Conservation (phyloP, 2,113 vertebrate species). For the Tympanuchus pallidicinctus region DNA sequence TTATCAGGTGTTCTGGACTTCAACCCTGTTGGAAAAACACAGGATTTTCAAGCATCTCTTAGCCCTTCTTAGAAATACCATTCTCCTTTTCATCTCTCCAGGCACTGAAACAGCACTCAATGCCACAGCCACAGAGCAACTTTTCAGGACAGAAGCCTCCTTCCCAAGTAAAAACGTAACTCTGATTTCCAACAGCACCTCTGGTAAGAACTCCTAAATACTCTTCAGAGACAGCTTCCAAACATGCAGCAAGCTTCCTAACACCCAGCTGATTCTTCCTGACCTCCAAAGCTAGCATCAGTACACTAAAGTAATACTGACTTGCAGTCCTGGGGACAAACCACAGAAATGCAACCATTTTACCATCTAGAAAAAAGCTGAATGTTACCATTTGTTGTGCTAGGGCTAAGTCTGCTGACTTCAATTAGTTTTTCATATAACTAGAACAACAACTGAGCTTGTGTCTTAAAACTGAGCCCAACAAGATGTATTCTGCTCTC, state of each 20-base stretch:
- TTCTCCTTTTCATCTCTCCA: neutral
- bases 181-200: neutral
- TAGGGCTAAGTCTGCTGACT: neutral
- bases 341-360: neutral
- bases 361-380: neutral
- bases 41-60: neutral
- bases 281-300: neutral
- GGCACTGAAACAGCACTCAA: neutral
- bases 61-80: neutral
- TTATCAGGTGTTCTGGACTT: neutral
- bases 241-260: neutral
- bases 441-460: neutral
- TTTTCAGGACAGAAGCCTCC: neutral
- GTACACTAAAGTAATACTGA: too few species aligned
- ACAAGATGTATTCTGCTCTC: neutral
- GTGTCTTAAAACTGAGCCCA: neutral
- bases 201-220: neutral
- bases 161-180: neutral
- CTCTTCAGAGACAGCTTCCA: neutral
- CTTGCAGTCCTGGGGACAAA: neutral
- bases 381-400: neutral
- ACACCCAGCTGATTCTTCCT: neutral
- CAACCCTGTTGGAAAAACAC: neutral
- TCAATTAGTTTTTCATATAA: neutral
- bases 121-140: neutral